These are phyloP conservation scores for Sanderia malayensis DNA, from an alignment of 30 jellyfish, hydroid and myxozoan genomes.

Conservation along the genomic window DNA sequence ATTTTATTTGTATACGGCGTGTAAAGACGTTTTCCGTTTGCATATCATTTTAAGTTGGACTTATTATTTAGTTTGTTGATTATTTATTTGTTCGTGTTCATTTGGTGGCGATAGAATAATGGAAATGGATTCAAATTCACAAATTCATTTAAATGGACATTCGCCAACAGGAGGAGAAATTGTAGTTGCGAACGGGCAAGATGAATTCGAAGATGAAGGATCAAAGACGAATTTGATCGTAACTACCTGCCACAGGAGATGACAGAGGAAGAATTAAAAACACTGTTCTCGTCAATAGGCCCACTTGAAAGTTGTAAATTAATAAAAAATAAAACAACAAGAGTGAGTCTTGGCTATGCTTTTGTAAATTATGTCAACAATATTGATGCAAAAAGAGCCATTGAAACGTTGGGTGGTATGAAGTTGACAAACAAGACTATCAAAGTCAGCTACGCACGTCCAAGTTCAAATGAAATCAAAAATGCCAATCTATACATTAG, in stretches of 20 bases:
- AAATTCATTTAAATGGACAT: constrained; percentile 67
- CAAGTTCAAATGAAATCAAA: constrained; percentile 96
- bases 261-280: constrained; percentile 94
- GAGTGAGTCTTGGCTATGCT: constrained; percentile 98
- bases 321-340: constrained; percentile 85
- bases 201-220: constrained; percentile 58
- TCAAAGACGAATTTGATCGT: constrained; percentile 93
- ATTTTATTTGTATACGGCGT: constrained; percentile 58
- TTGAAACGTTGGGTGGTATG: constrained; percentile 92
- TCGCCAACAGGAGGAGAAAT: too few relatives aligned
- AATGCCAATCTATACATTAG: constrained; percentile 97
- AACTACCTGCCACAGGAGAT: constrained; percentile 98
- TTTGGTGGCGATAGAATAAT: too few relatives aligned
- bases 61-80: constrained; percentile 46
- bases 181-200: constrained; percentile 41
- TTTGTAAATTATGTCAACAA: constrained; percentile 89
- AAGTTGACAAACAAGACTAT: constrained; percentile 90
- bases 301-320: constrained; percentile 95
- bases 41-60: constrained; percentile 36
- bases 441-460: constrained; percentile 99
- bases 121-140: constrained; percentile 47
- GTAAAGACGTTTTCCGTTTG: constrained; percentile 47
- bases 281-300: constrained; percentile 93
- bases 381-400: constrained; percentile 86
- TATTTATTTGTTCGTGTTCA: constrained; percentile 34